Evolutionary conservation across 2,888 invertebrate genomes (phyloP).

Genomic region (Watsonalla cultraria): DNA sequence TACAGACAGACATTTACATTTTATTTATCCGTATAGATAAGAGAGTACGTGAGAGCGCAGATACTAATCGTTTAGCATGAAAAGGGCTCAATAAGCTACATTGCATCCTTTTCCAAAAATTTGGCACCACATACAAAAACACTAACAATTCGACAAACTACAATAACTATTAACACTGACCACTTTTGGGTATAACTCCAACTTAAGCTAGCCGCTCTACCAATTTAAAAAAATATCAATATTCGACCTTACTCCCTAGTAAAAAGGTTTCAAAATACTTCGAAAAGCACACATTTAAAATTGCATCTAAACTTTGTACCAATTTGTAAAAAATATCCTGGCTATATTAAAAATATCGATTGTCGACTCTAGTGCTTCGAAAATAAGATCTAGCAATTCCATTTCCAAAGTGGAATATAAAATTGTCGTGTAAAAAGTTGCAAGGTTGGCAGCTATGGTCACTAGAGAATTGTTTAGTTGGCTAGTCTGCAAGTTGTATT

Average conservation of each 20-base stretch:
- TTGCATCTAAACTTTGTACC: not conserved
- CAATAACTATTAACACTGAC: constrained; percentile 61
- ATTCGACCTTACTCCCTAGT: not conserved
- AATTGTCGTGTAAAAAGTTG: constrained; percentile 35
- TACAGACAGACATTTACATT: too few relatives aligned
- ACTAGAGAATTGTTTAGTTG: constrained; percentile 68
- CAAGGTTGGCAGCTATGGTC: constrained; percentile 58
- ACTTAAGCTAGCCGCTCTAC: not conserved
- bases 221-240: not conserved
- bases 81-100: not conserved
- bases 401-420: constrained; percentile 2
- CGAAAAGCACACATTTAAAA: not conserved
- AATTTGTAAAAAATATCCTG: too few relatives aligned
- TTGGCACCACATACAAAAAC: constrained; percentile 59
- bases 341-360: constrained; percentile 25
- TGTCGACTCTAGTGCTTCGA: not conserved
- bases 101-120: constrained; percentile 22
- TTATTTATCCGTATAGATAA: too few relatives aligned
- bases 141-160: constrained; percentile 56
- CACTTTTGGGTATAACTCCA: constrained; percentile 44
- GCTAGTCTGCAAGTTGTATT: constrained; percentile 35
- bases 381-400: constrained; percentile 3
- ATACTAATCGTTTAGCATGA: too few relatives aligned
- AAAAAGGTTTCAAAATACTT: not conserved
- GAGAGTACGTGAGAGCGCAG: too few relatives aligned